Evolutionary conservation across 2,888 invertebrate genomes (phyloP).

Genomic region (Cremastobaeus sp.): DNA sequence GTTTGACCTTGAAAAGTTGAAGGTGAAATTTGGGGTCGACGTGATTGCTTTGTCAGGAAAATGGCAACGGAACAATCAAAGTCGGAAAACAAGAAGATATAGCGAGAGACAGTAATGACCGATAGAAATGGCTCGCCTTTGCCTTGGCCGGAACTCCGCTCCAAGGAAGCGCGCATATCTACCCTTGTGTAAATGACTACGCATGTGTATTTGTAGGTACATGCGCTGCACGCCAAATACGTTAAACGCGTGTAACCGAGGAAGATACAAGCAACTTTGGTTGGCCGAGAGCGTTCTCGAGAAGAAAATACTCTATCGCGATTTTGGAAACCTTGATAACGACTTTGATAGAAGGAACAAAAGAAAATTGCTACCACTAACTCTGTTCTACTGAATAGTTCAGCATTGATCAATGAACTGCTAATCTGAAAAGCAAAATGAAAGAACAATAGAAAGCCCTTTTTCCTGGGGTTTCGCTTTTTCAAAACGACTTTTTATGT

Average conservation of each 20-base stretch:
- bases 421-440: too few species aligned
- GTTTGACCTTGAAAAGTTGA: slow-evolving; percentile 9
- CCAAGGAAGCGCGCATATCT: slow-evolving; percentile 73
- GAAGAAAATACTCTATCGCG: slow-evolving; percentile 18
- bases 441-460: too few species aligned
- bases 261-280: slow-evolving; percentile 32
- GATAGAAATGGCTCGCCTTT: slow-evolving; percentile 66
- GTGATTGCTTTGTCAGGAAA: slow-evolving; percentile 32
- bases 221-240: slow-evolving; percentile 51
- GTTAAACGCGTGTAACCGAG: slow-evolving; percentile 42
- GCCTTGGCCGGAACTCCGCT: slow-evolving; percentile 76
- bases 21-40: background rate
- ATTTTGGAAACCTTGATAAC: slow-evolving; percentile 16
- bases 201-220: slow-evolving; percentile 55
- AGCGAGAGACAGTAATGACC: slow-evolving; percentile 31
- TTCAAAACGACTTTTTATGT: too few species aligned
- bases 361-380: slow-evolving; percentile 3
- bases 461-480: too few species aligned
- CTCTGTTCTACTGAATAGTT: background rate
- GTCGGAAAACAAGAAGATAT: slow-evolving; percentile 58
- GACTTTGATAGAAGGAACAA: background rate
- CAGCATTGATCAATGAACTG: background rate
- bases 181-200: slow-evolving; percentile 59
- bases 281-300: slow-evolving; percentile 9
- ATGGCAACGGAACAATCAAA: slow-evolving; percentile 48